Evolutionary conservation across 2,113 vertebrate species (phyloP), one percentile per base, ranked within the genome.

Genomic region (Verasper variegatus): DNA sequence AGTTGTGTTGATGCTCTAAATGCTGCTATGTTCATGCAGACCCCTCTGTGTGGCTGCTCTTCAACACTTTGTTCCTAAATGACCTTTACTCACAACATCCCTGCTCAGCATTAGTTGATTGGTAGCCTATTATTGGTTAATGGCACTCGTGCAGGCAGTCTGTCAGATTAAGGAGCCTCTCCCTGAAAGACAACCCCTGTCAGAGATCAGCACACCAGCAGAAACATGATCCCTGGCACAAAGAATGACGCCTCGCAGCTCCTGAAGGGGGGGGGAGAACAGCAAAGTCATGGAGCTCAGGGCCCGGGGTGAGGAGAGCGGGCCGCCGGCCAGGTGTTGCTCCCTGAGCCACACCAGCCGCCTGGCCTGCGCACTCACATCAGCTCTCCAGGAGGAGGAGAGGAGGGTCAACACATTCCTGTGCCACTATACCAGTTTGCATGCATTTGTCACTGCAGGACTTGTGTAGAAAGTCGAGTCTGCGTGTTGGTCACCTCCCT

Each of bases 191-290:
- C 72, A 80, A 81, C 5, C 64, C 76, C 55, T 84, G 79, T 83
- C 87, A 87, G 64, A 69, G 82, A 85, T 90, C 88, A 74, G 78
- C 55, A 61, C 62, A 80, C 62, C 31, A 73, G 54, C 82, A 74
- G 91, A 89, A 89, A 92, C 84, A 71, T 40, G 88, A 93, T 74
- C 79, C 65, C n/a, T 20, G 13, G 18, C 65, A 31, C 64, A 63
- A 69, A 84, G 47, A 35, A 78, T 14, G 61, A 71, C 74, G 63
- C 57, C 75, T 78, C n/a, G n/a, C 23, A 59, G 68, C 62, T 76
- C 78, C 45, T 24, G 23, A 0, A 65, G 56, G 6, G 27, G 27
- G 27, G 27, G 8, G 47, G 47, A 49, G 66, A 87, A 80, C 7
- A 67, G 70, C 68, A 52, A 52, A 76, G 79, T 71, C 70, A 74